Base-by-base conservation (phyloP, 1,140 invertebrate genomes). In the Meloidogyne hapla region DNA sequence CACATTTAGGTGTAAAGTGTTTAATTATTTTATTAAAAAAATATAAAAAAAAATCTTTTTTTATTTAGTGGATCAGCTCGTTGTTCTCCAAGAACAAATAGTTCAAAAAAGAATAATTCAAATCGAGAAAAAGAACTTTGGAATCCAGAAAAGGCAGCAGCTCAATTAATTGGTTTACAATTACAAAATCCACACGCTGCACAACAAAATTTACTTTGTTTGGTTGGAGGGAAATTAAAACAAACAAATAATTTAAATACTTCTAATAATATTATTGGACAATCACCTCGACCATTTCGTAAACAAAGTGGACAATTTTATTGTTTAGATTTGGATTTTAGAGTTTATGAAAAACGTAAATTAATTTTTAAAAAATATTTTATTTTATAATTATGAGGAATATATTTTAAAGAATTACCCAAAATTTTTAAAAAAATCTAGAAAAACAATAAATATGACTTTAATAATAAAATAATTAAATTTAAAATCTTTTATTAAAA, bases 41-140 rank as follows among this genome's bases (percentile, higher is more conserved):
- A n/a, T n/a, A n/a, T n/a, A n/a, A n/a, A n/a, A n/a, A n/a, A n/a
- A n/a, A n/a, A 5, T 33, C 33, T 33, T 5, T 38, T 76, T 62
- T 40, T 83, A 12, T 67, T 75, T 28, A 81, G 79, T 38, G 83
- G 83, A 81, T 80, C 79, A 21, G 75, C 79, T 23, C 79, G 80
- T 21, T 81, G 76, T 63, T 26, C 42, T 23, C n/a, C 25, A 56
- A 77, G 15, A 38, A 40, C 10, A 64, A 65, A 64, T 40, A 68
- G 48, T 13, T 25, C 42, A 21, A 82, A 82, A 68, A 78, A 82
- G 23, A n/a, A 38, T 38, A 62, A 13, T 18, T n/a, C 18, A 18
- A 70, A 45, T 45, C 40, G 8, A 25, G 18, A n/a, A 13, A 33
- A 45, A 18, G 33, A 70, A n/a, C 33, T 82, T 13, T 82, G 79